Base-by-base conservation (phyloP, 2,888 invertebrate species). In the Caenorhabditis drosophilae region DNA sequence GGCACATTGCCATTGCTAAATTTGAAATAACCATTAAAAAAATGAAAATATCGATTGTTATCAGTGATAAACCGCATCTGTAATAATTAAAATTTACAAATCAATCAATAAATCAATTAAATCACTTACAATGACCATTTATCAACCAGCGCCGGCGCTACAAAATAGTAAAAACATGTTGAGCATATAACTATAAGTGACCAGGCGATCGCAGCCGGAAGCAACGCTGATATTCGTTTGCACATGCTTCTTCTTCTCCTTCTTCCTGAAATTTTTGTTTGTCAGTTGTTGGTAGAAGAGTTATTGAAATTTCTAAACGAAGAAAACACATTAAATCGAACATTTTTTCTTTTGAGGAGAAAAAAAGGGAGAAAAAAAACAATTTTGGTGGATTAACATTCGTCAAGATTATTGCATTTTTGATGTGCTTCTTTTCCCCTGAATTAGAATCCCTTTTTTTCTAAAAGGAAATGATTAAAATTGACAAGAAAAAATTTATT, bases 121-220 rank as follows among this genome's bases (percentile, higher is more conserved):
- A 16, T 25, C 46, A 70, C 68, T 51, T 20, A 72, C 73, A 54
- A 41, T 36, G 49, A 46, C 55, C 61, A 73, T 48, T 58, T 35
- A 1, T 16, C 15, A 16, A 18, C 41, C 20, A 71, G 41, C 11
- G 73, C 69, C 16, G 79, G 79, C 18, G 68, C 74, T 18, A 81
- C 50, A 22, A 79, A 64, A 31, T 66, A 80, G 55, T 70, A 79
- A 58, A 81, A 81, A 25, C 67, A 67, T 15, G 50, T 52, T 22
- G 78, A 70, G 54, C 80, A 79, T 85, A 90, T 90, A 85, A 97
- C 88, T 82, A 97, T 89, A 84, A 98, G 88, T 80, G 91, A 90
- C 97, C 97, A 98, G 85, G 97, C 96, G 89, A 94, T 92, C 85
- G 92, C 92, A 87, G 96, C 96, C 87, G 97, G 97, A 89, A 95